Conservation (phyloP, 1,140 invertebrate species). For the Centruroides vittatus region DNA sequence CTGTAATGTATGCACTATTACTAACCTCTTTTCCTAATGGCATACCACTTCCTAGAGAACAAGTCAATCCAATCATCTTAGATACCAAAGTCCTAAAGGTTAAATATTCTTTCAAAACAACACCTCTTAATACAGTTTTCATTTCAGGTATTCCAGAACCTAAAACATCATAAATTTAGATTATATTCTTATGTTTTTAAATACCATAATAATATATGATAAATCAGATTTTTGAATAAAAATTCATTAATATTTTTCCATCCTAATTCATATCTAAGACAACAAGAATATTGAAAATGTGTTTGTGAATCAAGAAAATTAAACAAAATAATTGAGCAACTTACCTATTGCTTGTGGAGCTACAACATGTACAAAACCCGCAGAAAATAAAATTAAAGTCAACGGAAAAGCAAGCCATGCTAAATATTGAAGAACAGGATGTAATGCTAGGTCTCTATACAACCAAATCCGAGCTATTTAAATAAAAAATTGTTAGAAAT, state of each 20-base stretch:
- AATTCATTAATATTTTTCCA: too few species aligned
- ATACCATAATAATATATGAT: too few species aligned
- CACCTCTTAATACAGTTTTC: conserved; percentile 95
- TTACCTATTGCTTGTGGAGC: conserved; percentile 85
- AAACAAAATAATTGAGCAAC: too few species aligned
- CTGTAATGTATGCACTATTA: not conserved
- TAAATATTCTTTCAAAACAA: conserved; percentile 92
- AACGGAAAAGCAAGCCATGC: conserved; percentile 85
- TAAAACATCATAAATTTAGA: conserved; percentile 24
- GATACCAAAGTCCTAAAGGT: conserved; percentile 89
- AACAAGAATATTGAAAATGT: too few species aligned
- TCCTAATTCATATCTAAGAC: too few species aligned
- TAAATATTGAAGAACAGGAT: conserved; percentile 61
- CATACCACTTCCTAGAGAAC: conserved; percentile 87
- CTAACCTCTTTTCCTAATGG: conserved; percentile 91
- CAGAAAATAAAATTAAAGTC: conserved; percentile 77
- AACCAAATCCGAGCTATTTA: conserved; percentile 73
- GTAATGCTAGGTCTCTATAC: conserved; percentile 69
- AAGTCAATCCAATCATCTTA: conserved; percentile 75
- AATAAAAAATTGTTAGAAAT: not conserved
- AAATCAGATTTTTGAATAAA: too few species aligned
- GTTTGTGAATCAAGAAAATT: conserved; percentile 11
- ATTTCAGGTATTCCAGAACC: conserved; percentile 98
- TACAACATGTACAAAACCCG: conserved; percentile 88
- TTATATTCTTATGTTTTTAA: not conserved